These are phyloP conservation scores for Cyanoderma ruficeps DNA, from an alignment of 2,113 vertebrate species.

Conservation along the genomic window DNA sequence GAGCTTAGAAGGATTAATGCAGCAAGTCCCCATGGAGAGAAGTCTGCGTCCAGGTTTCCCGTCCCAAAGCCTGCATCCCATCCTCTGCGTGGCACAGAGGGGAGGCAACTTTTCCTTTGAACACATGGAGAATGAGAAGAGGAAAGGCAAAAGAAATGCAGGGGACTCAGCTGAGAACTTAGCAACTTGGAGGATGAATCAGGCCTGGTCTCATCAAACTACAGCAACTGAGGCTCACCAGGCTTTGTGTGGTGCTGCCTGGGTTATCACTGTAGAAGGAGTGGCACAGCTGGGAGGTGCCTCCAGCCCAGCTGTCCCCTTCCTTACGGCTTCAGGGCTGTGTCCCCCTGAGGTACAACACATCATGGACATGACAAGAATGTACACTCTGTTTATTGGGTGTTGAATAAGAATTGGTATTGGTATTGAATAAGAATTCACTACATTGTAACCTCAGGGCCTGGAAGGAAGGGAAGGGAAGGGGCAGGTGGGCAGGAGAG, in stretches of 20 bases:
- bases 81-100: fast-evolving
- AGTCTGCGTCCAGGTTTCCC: background rate
- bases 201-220: background rate
- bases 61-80: background rate
- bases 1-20: background rate
- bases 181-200: background rate
- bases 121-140: background rate
- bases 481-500: background rate
- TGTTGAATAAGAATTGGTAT: background rate
- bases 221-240: background rate
- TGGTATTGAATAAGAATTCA: background rate
- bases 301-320: fast-evolving
- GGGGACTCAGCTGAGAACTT: background rate
- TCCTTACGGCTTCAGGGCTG: background rate
- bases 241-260: background rate
- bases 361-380: background rate
- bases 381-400: conserved; percentile 10
- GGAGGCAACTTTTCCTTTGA: background rate
- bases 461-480: background rate
- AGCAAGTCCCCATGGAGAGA: background rate
- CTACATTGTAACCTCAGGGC: fast-evolving
- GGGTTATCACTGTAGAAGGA: background rate
- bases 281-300: background rate
- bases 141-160: background rate
- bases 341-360: background rate